These are phyloP conservation scores for Pogona vitticeps DNA, from an alignment of 2,113 vertebrate genomes.

Conservation along the genomic window DNA sequence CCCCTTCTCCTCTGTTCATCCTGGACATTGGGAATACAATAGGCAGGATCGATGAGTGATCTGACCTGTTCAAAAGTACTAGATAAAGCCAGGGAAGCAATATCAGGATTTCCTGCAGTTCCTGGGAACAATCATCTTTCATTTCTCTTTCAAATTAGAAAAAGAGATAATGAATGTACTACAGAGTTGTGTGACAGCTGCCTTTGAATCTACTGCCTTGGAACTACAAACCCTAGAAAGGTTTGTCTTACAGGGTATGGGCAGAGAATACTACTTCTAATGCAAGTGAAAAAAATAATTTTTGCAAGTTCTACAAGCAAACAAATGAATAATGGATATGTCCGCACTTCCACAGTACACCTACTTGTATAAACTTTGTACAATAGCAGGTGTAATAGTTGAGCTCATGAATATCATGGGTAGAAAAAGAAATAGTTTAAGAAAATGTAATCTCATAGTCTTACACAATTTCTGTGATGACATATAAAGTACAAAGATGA, in stretches of 20 bases:
- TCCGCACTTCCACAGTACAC: neutral
- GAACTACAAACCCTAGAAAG: neutral
- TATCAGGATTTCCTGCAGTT: neutral
- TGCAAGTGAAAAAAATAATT: neutral
- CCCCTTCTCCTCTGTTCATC: neutral
- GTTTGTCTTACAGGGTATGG: neutral
- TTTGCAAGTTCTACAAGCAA: neutral
- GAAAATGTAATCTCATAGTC: neutral
- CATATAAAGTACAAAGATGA: neutral
- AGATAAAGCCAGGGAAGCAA: neutral
- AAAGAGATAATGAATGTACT: neutral
- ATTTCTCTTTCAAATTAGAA: neutral
- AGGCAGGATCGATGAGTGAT: neutral
- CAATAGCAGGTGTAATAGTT: neutral
- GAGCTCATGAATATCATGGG: neutral
- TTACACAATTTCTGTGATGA: neutral
- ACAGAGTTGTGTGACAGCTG: neutral
- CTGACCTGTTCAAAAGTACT: neutral
- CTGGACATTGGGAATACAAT: neutral
- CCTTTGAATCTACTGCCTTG: neutral
- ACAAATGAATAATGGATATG: neutral
- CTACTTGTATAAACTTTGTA: neutral
- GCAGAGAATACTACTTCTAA: neutral
- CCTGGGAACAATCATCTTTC: neutral
- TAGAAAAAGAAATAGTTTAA: neutral